Percentiles rank a stretch among this genome's conserved stretches.
Conservation (phyloP, 2,888 invertebrate species). For the Magallana nippona region DNA sequence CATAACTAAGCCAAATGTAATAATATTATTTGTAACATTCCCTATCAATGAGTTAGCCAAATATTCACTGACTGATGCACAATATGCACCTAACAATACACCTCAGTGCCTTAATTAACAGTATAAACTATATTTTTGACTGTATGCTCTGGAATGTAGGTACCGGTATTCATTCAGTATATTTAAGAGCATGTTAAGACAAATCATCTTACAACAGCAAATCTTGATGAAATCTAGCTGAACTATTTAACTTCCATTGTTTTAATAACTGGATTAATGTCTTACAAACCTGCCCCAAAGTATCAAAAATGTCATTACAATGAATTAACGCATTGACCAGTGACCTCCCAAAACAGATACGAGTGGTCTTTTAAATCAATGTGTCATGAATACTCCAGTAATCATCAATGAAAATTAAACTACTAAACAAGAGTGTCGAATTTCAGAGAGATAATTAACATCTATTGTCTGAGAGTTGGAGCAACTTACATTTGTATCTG, state of each 20-base stretch:
- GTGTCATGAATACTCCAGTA: not conserved
- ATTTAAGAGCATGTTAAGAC: no score
- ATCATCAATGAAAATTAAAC: not conserved
- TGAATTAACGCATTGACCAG: not conserved
- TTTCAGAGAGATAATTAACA: not conserved
- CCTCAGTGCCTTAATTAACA: no score
- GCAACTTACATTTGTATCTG: constrained; percentile 2
- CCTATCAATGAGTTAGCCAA: constrained; percentile 9
- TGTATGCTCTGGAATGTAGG: no score
- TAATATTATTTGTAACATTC: constrained; percentile 18
- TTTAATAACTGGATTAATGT: not conserved
- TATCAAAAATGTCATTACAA: no score
- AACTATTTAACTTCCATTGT: not conserved
- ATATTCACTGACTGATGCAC: not conserved
- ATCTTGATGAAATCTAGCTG: not conserved
- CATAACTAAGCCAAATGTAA: constrained; percentile 6
- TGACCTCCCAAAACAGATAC: not conserved
- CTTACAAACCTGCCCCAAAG: not conserved
- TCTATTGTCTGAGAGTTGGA: not conserved
- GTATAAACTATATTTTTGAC: no score
- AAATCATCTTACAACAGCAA: no score
- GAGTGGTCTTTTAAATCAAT: not conserved
- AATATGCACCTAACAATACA: not conserved
- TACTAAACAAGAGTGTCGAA: not conserved
- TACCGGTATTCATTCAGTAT: no score